phyloP scores from a whole-genome alignment of 1,140 invertebrate species.

The Bacillus rossius region DNA sequence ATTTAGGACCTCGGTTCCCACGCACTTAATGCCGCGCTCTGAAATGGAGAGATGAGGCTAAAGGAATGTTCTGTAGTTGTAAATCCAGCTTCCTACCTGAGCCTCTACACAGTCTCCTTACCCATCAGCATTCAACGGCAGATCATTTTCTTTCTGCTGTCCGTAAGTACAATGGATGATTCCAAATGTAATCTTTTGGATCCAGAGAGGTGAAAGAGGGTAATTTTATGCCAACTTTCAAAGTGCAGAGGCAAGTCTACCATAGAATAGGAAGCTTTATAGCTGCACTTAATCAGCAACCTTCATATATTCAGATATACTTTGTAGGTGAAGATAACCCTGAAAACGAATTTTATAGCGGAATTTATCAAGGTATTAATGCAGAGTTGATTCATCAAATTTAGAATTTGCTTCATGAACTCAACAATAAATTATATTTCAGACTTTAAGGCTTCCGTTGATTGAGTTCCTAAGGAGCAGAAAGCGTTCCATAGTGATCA shows the following conservation, averaged over 20 bases:
- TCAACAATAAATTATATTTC: slow-evolving; percentile 19
- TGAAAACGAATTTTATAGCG: too few species aligned
- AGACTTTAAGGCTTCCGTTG: slow-evolving; percentile 28
- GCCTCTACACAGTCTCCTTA: slow-evolving; percentile 17
- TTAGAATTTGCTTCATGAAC: too few species aligned
- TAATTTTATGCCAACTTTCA: slow-evolving; percentile 22
- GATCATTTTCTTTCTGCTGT: slow-evolving; percentile 19
- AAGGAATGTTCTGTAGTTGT: too few species aligned
- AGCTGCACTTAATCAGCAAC: slow-evolving; percentile 2
- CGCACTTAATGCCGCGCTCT: too few species aligned
- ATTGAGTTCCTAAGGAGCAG: slow-evolving; percentile 17
- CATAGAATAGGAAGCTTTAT: slow-evolving; percentile 15
- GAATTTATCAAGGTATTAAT: too few species aligned
- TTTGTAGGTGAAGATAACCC: slow-evolving; percentile 12
- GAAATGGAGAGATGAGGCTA: too few species aligned
- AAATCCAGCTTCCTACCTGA: slow-evolving; percentile 1
- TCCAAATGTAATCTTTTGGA: slow-evolving; percentile 30
- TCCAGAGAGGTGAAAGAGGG: slow-evolving; percentile 27
- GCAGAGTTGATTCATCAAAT: too few species aligned
- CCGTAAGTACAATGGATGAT: slow-evolving; percentile 24
- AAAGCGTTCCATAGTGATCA: background rate
- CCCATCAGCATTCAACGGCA: slow-evolving; percentile 14
- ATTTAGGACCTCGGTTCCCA: too few species aligned
- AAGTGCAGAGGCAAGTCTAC: slow-evolving; percentile 6
- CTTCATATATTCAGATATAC: slow-evolving; percentile 19